phyloP scores from a whole-genome alignment of 2,797 vertebrate genomes.

The Euphonia xanthogaster region DNA sequence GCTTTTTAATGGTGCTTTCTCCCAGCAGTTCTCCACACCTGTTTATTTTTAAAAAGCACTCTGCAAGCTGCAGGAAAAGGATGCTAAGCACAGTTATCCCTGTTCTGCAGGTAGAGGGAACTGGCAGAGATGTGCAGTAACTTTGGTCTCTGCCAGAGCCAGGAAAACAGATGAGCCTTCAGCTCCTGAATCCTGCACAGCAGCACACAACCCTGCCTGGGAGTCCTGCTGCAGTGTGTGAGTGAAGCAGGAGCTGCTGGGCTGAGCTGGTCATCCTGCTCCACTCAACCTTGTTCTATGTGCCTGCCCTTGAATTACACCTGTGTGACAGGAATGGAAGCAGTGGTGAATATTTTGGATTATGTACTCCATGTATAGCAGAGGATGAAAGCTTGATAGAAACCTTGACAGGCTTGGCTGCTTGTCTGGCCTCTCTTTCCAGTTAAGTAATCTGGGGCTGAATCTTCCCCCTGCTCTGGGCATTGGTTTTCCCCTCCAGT shows the following conservation, averaged over 20 bases:
- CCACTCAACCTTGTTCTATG: accelerated
- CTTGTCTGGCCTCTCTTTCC: neutral
- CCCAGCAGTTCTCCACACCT: neutral
- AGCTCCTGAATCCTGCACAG: neutral
- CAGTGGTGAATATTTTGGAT: neutral
- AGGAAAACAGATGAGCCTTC: neutral
- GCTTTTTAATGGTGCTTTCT: neutral
- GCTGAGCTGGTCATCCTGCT: neutral
- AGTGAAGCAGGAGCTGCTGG: neutral
- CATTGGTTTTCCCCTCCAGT: neutral
- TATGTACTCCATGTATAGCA: neutral
- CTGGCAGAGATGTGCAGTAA: neutral
- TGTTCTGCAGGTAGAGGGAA: neutral
- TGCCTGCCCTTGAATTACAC: neutral
- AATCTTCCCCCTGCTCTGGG: neutral
- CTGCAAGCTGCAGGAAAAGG: neutral
- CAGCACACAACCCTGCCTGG: accelerated
- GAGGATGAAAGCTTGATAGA: neutral
- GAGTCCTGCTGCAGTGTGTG: accelerated
- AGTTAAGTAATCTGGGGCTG: neutral
- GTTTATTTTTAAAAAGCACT: neutral
- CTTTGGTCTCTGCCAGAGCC: neutral
- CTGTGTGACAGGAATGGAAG: neutral
- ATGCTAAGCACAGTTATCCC: neutral
- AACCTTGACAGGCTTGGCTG: neutral